Base-by-base conservation (phyloP, 2,797 vertebrate genomes). In the Limosa lapponica region DNA sequence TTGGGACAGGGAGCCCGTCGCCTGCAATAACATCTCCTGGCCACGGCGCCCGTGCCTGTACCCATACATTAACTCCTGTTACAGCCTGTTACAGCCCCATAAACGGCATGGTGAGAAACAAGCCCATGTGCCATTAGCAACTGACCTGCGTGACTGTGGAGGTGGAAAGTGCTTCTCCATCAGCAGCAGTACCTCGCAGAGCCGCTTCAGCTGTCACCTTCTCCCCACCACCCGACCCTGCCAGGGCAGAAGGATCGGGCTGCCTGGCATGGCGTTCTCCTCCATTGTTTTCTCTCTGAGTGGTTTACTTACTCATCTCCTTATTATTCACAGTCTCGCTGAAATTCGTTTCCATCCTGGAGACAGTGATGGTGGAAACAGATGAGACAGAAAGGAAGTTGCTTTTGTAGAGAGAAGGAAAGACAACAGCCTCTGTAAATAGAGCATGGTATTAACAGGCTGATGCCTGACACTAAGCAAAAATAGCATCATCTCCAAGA, bases 321-420 rank as follows among this genome's bases (percentile, higher is more conserved):
- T 87, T 65, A 22, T 84, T 90, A 81, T 41, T 84, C 85, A 54
- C 16, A 37, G 66, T 48, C 62, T 46, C 3, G 0, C 11, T 65
- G 67, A 78, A 82, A 83, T 80, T 80, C 2, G 3, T 87, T 87
- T 87, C 70, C 54, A 51, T 72, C 55, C 70, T 1, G 0, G 72
- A 92, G 55, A 77, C n/a, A 1, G 74, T 10, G 37, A 87, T 58
- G n/a, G 72, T 93, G 91, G 94, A 95, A 97, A 69, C 44, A 81
- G 77, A 86, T 52, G 91, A 93, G 94, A 92, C 92, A 88, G 51
- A 94, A 81, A 91, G 93, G 92, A 96, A 97, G 78, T 59, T 55
- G 49, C 36, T 92, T 95, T 94, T 82, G 49, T 83, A 70, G 28
- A 78, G 78, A 94, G 32, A 78, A 86, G 78, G 62, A 93, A 95